These are phyloP conservation scores for Gymnobelideus leadbeateri DNA, from an alignment of 2,113 vertebrate genomes.

Conservation along the genomic window DNA sequence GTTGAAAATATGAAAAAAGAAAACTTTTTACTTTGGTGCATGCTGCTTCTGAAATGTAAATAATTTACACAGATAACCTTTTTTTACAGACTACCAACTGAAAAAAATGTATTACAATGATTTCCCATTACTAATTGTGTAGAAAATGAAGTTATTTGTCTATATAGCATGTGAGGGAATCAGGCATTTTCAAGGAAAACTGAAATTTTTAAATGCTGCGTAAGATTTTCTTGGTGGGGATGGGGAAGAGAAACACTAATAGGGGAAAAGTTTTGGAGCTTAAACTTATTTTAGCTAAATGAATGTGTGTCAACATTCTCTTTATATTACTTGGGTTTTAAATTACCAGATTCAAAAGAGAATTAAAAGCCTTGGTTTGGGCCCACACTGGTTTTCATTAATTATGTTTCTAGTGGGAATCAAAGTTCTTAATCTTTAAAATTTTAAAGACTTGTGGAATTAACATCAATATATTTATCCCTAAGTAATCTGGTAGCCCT, in stretches of 20 bases:
- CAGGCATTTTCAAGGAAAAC: slow-evolving; percentile 57
- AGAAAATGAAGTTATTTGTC: slow-evolving; percentile 73
- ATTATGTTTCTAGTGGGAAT: slow-evolving; percentile 26
- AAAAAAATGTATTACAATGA: slow-evolving; percentile 68
- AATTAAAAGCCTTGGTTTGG: slow-evolving; percentile 59
- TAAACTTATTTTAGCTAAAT: slow-evolving; percentile 55
- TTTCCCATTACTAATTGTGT: not conserved
- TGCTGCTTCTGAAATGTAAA: slow-evolving; percentile 42
- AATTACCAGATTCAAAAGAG: slow-evolving; percentile 52
- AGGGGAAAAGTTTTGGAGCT: not conserved
- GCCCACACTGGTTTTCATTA: not conserved
- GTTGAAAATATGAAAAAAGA: slow-evolving; percentile 43
- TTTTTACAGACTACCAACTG: slow-evolving; percentile 46
- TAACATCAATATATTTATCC: not conserved
- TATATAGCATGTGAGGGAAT: slow-evolving; percentile 57
- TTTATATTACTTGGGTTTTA: slow-evolving; percentile 58
- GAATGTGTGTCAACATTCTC: slow-evolving; percentile 62
- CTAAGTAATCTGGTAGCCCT: not conserved
- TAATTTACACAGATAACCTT: slow-evolving; percentile 51
- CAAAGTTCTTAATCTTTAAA: not conserved
- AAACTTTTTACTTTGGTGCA: slow-evolving; percentile 58
- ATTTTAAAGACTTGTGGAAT: not conserved
- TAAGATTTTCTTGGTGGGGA: slow-evolving; percentile 36
- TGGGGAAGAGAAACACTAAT: not conserved
- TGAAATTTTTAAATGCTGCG: slow-evolving; percentile 48